A percentile compares a stretch with the other conserved stretches of the same genome.
Evolutionary conservation across 2,797 vertebrate genomes (phyloP).

Genomic region (Microtus agrestis): DNA sequence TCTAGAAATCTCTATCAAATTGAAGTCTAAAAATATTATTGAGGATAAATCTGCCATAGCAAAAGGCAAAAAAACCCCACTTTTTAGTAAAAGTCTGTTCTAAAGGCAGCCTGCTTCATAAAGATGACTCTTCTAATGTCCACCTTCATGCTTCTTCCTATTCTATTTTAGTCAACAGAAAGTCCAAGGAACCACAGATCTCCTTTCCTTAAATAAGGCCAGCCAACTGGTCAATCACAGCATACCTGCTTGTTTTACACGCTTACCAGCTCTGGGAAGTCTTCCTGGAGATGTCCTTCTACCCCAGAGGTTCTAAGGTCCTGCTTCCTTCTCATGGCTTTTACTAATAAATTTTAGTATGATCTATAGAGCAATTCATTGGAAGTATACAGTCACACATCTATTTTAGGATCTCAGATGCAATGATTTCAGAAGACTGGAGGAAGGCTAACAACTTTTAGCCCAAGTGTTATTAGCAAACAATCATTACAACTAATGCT

Average conservation of each 20-base stretch:
- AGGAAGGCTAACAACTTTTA: background rate
- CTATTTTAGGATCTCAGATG: background rate
- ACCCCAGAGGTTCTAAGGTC: no score
- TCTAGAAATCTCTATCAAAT: background rate
- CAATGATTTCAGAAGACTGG: background rate
- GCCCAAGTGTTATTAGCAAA: background rate
- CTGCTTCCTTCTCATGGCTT: background rate
- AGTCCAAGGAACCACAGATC: no score
- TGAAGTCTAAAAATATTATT: background rate
- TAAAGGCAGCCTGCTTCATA: background rate
- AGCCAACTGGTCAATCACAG: no score
- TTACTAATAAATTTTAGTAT: background rate
- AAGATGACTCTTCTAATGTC: background rate
- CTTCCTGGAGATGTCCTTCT: no score
- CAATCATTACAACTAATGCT: background rate
- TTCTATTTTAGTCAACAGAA: background rate
- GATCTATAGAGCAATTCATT: background rate
- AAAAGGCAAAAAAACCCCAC: no score
- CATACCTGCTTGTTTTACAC: fast-evolving
- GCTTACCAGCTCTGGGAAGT: background rate
- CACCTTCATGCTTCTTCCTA: background rate
- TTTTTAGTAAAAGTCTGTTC: background rate
- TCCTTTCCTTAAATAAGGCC: background rate
- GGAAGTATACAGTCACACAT: background rate
- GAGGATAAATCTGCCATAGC: background rate